Evolutionary conservation across 2,113 vertebrate species (phyloP), one percentile per base, ranked within the genome.

Genomic region (Calidris pygmaea): DNA sequence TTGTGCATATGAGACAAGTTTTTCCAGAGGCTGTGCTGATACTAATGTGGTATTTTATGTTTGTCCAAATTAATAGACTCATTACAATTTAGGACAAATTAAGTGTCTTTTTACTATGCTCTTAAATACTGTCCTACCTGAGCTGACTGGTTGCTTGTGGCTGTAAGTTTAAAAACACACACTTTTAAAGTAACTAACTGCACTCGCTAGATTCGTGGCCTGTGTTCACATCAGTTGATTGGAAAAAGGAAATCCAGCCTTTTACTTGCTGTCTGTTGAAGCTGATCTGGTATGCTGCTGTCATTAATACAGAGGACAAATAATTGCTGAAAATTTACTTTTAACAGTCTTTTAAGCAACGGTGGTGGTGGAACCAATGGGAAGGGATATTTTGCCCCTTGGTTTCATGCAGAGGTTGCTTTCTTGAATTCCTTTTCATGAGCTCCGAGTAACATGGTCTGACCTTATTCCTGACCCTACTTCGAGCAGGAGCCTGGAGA

Each of bases 241-340:
- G 85, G 90, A 91, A 93, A 93, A 94, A 93, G 91, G 77, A 68
- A 84, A 59, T 79, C 86, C 80, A 65, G 39, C 29, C 24, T 55
- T 76, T 5, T 47, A 21, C 68, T 76, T 86, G 35, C 63, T 84
- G 59, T 80, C 87, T 94, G 87, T 72, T 5, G 2, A n/a, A 35
- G 58, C 79, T 94, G 73, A 47, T 62, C 60, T 63, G 62, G 17
- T 20, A 5, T 48, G 70, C 74, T 7, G n/a, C 37, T 39, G 37
- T 39, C 87, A 12, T 60, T 45, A 75, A 75, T 53, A 43, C 19
- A 83, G 70, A 11, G 43, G 72, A 65, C 60, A 75, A 71, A 35
- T 21, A 39, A 12, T 32, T 35, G 47, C 78, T 87, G 72, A 35
- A 63, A 80, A 91, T 67, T 30, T 74, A 29, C 39, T 85, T 66